phyloP scores from a whole-genome alignment of 2,888 invertebrate genomes.

The Chaitophorus viminalis region DNA sequence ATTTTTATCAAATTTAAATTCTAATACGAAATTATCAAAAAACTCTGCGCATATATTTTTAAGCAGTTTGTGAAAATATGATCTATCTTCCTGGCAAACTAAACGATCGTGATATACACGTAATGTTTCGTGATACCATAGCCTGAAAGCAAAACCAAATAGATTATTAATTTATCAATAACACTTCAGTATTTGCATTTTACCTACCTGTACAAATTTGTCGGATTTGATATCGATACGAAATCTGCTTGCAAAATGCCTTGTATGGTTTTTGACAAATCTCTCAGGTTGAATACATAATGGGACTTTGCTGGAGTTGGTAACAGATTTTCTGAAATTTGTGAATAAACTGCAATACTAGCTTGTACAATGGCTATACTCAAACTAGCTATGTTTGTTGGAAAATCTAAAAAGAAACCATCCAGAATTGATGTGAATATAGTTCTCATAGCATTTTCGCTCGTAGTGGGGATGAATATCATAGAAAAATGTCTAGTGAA shows the following conservation, averaged over 20 bases:
- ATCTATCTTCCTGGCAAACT: conserved; percentile 81
- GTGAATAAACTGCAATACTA: conserved; percentile 87
- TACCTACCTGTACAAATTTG: conserved; percentile 73
- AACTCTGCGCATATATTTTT: conserved; percentile 72
- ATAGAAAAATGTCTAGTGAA: conserved; percentile 89
- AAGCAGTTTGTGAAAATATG: conserved; percentile 52
- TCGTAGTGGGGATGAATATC: conserved; percentile 88
- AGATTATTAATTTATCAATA: background rate
- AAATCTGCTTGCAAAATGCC: conserved; percentile 71
- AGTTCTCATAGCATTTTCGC: conserved; percentile 81
- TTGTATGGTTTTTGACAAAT: conserved; percentile 91
- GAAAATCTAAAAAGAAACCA: conserved; percentile 34
- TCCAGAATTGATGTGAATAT: conserved; percentile 76
- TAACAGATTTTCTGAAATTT: conserved; percentile 79
- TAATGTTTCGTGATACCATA: conserved; percentile 94
- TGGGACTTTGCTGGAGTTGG: conserved; percentile 95
- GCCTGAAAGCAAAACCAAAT: conserved; percentile 69
- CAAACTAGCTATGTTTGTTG: conserved; percentile 23
- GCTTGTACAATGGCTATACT: conserved; percentile 81
- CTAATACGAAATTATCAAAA: conserved; percentile 73
- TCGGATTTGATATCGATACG: conserved; percentile 79
- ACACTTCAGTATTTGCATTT: background rate
- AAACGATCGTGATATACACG: conserved; percentile 93
- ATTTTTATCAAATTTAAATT: conserved; percentile 71
- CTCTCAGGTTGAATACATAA: conserved; percentile 93